These are phyloP conservation scores for Erythrocebus patas DNA, from an alignment of 2,113 vertebrate genomes.

Conservation along the genomic window DNA sequence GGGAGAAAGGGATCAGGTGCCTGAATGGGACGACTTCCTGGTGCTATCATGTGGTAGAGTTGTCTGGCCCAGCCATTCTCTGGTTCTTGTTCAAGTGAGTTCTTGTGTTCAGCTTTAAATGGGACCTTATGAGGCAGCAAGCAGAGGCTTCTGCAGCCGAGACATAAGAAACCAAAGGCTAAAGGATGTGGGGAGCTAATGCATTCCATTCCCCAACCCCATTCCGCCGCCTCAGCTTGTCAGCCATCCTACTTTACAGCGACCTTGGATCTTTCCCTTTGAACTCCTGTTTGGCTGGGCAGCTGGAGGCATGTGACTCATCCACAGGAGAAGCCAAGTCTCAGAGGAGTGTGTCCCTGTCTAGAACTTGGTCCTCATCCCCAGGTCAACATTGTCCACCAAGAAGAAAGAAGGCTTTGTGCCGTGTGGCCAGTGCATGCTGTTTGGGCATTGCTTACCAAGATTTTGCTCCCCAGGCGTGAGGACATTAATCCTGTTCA, in stretches of 20 bases:
- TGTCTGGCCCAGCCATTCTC: not conserved
- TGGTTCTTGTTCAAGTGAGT: not conserved
- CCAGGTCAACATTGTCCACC: not conserved
- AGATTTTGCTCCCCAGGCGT: not conserved
- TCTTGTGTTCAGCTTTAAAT: not conserved
- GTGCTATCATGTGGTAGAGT: not conserved
- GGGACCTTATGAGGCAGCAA: not conserved
- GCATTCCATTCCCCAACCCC: too few relatives aligned
- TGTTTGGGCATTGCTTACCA: fast-evolving
- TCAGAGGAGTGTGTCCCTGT: not conserved
- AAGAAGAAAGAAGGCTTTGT: not conserved
- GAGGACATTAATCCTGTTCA: not conserved
- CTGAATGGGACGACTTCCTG: too few relatives aligned
- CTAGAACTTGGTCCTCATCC: not conserved
- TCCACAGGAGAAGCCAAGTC: not conserved
- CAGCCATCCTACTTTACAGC: not conserved
- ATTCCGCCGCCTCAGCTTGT: not conserved
- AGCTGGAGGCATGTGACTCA: not conserved
- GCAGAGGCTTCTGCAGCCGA: not conserved
- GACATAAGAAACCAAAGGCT: not conserved
- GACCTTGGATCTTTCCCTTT: not conserved
- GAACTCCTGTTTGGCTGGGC: not conserved
- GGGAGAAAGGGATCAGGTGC: not conserved
- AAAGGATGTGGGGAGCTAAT: not conserved
- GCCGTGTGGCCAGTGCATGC: fast-evolving